Evolutionary conservation across 2,113 vertebrate species (phyloP).

Genomic region (Microtus pennsylvanicus): DNA sequence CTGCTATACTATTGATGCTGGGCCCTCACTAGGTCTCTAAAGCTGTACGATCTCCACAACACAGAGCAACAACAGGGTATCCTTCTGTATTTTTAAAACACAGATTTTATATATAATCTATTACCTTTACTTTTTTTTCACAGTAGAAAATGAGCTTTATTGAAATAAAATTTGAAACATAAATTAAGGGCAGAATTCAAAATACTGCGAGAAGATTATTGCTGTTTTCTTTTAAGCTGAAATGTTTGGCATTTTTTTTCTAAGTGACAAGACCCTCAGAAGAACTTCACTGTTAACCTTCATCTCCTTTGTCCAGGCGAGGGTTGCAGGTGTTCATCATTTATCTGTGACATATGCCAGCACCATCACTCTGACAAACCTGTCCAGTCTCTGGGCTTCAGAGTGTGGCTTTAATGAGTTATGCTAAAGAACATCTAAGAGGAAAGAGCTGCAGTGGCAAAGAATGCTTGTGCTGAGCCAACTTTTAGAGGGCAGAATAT

Average conservation of each 20-base stretch:
- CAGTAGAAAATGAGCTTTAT: too few relatives aligned
- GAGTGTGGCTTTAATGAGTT: background rate
- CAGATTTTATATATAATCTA: background rate
- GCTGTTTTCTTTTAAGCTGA: too few relatives aligned
- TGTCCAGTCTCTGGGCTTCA: background rate
- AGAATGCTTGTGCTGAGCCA: conserved; percentile 59
- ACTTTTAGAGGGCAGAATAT: conserved; percentile 40
- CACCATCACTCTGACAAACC: background rate
- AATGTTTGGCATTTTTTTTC: background rate
- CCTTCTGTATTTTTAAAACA: background rate
- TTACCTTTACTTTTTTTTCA: background rate
- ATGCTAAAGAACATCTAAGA: conserved; percentile 16
- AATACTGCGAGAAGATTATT: too few relatives aligned
- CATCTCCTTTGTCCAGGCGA: background rate
- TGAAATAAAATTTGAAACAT: too few relatives aligned
- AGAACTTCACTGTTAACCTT: background rate
- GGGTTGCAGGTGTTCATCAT: background rate
- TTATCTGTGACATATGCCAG: background rate
- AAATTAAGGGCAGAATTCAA: too few relatives aligned
- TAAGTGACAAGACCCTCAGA: background rate
- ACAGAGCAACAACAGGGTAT: background rate
- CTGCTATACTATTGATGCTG: background rate
- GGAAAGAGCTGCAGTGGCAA: background rate
- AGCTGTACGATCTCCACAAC: background rate
- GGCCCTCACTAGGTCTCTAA: background rate